Base-by-base conservation (phyloP, 2,113 vertebrate genomes). In the Etia nguti region DNA sequence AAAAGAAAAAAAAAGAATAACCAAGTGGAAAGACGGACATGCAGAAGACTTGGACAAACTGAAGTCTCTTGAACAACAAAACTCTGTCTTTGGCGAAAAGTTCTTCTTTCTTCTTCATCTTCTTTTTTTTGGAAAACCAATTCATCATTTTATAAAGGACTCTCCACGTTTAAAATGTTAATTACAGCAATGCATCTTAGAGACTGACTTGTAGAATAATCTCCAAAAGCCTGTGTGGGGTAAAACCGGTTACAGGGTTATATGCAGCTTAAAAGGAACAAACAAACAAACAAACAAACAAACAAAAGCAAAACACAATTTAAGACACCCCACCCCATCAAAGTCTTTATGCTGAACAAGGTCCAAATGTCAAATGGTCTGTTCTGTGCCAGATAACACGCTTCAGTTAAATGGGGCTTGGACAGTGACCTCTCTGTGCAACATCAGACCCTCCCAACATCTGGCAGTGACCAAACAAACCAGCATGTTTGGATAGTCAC, bases 291-390 rank as follows among this genome's bases (percentile, higher is more conserved):
- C 57, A 10, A 34, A 34, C 9, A 60, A 10, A 9, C 13, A 29
- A 5, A 16, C 56, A 41, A 68, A 86, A 87, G 84, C 54, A 84
- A 89, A 84, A 50, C 31, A 80, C 18, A 54, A 83, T 73, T 79
- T n/a, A 24, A 79, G 59, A 83, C 46, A 6, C n/a, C 1, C 4
- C 26, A 6, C 57, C 16, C 59, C 18, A 86, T 88, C 82, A 88
- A 90, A 81, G 84, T 86, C 57, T 84, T 88, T 75, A 54, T 41
- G 86, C 54, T 82, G 87, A 84, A 89, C 77, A 86, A 83, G 87
- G 90, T 90, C 89, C 82, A 93, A 93, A 94, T 92, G 90, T 94
- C 91, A 95, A 92, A 90, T 84, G 88, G 90, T 89, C 89, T 93
- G 91, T 89, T 94, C 91, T 92, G 87, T 88, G 90, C 48, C 48